Base-by-base conservation (phyloP, 2,888 invertebrate genomes). In the Serripes groenlandicus region DNA sequence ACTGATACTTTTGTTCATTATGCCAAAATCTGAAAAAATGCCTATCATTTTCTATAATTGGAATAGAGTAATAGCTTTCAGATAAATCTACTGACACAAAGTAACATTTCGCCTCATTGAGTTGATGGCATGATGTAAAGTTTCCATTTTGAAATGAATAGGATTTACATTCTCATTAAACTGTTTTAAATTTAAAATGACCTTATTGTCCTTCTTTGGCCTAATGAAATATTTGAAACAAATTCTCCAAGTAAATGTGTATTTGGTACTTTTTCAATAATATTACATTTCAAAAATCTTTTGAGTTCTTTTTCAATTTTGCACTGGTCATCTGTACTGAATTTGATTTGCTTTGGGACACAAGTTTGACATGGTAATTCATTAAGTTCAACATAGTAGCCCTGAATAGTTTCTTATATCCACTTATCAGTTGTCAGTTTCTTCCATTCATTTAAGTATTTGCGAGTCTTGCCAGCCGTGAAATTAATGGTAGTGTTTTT, bases 121-220 rank as follows among this genome's bases (percentile, higher is more conserved):
- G n/a, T 54, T 32, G 30, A 75, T 58, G 7, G 80, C 75, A 32
- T 68, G 37, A 34, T 75, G 37, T 52, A 78, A 64, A 9, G 66
- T 78, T 70, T 82, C 78, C 75, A 78, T 78, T 76, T 75, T 76
- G 54, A 81, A 81, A 76, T 73, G 76, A 15, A 68, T 58, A 23
- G 64, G 34, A 32, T 68, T 72, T 37, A 81, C 42, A 68, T 76
- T 34, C 30, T 68, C 26, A 72, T 76, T 81, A 30, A 76, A 72
- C 30, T 76, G 26, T 34, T 81, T 76, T 21, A 68, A 71, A 64
- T 76, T 81, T 28, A 81, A 66, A 72, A 81, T 81, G 5, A 81
- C 26, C 34, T 42, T 64, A 18, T 72, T 75, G 37, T 71, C 58
- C 49, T 71, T 75, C 54, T 81, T 76, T 26, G 72, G 76, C 23